These are phyloP conservation scores for Catalaphyllia jardinei DNA, from an alignment of 64 coral and sea anemone genomes.

Conservation along the genomic window DNA sequence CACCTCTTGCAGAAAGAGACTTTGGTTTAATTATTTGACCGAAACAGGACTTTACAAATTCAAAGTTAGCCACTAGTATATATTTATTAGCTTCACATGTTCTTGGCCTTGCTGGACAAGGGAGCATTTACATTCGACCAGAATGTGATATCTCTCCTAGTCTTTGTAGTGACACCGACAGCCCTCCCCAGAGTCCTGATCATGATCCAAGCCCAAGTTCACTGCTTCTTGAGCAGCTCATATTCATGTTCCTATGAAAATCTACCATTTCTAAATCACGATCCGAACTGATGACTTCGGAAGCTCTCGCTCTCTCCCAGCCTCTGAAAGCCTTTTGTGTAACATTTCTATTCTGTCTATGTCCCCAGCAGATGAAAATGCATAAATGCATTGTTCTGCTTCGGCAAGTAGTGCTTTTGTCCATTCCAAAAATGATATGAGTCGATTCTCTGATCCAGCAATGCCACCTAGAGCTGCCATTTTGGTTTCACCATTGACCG, in stretches of 20 bases:
- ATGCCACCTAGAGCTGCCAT: constrained; percentile 52
- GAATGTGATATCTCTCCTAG: too few relatives aligned
- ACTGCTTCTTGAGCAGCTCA: too few relatives aligned
- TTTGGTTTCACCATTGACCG: neutral
- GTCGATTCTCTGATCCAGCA: constrained; percentile 18
- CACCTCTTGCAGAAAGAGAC: too few relatives aligned
- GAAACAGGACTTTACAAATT: too few relatives aligned
- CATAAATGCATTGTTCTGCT: constrained; percentile 44
- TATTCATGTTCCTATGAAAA: constrained; percentile 63
- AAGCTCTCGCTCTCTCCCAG: constrained; percentile 45
- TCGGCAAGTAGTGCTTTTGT: constrained; percentile 40
- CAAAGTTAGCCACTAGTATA: too few relatives aligned
- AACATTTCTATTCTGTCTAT: constrained; percentile 40
- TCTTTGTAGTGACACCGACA: too few relatives aligned
- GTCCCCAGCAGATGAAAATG: neutral
- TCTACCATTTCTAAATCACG: constrained; percentile 57
- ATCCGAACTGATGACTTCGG: constrained; percentile 30
- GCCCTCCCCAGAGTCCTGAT: too few relatives aligned
- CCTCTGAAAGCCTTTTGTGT: constrained; percentile 73
- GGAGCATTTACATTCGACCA: too few relatives aligned
- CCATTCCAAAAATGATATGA: constrained; percentile 33
- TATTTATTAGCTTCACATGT: too few relatives aligned
- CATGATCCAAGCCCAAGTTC: too few relatives aligned
- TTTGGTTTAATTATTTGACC: too few relatives aligned
- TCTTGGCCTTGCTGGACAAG: too few relatives aligned